phyloP scores from a whole-genome alignment of 2,797 vertebrate genomes.

The Euphonia xanthogaster region DNA sequence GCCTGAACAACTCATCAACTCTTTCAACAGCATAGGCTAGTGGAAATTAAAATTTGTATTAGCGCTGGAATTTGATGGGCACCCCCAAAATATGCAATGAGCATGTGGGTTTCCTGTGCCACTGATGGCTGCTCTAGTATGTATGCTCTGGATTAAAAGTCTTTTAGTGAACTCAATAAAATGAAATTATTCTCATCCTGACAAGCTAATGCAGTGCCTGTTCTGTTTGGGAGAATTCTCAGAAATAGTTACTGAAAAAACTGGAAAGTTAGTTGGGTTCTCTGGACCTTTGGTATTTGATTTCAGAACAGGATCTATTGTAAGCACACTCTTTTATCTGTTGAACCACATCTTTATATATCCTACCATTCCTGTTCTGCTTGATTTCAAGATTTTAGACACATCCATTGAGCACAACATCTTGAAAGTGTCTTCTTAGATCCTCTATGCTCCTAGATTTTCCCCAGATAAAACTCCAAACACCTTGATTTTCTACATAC shows the following conservation, averaged over 20 bases:
- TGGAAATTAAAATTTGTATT: not conserved
- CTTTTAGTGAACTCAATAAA: not conserved
- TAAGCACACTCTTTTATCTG: not conserved
- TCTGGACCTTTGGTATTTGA: not conserved
- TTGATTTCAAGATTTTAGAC: not conserved
- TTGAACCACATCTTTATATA: not conserved
- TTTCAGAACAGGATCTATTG: not conserved
- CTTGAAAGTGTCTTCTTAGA: not conserved
- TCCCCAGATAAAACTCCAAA: not conserved
- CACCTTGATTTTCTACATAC: not conserved
- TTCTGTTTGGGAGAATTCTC: not conserved
- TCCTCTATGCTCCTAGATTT: not conserved
- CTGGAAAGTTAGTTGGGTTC: not conserved
- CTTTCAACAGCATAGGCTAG: not conserved
- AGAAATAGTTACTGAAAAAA: not conserved
- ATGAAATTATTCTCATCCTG: not conserved
- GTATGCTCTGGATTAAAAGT: not conserved
- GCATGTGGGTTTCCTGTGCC: not conserved
- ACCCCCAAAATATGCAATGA: not conserved
- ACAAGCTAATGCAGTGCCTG: not conserved
- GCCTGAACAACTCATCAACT: rapidly evolving
- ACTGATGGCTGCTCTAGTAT: not conserved
- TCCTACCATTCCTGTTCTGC: not conserved
- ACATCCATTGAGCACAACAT: not conserved
- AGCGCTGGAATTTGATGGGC: not conserved